Evolutionary conservation across 2,113 vertebrate genomes (phyloP).

Genomic region (Progne subis): DNA sequence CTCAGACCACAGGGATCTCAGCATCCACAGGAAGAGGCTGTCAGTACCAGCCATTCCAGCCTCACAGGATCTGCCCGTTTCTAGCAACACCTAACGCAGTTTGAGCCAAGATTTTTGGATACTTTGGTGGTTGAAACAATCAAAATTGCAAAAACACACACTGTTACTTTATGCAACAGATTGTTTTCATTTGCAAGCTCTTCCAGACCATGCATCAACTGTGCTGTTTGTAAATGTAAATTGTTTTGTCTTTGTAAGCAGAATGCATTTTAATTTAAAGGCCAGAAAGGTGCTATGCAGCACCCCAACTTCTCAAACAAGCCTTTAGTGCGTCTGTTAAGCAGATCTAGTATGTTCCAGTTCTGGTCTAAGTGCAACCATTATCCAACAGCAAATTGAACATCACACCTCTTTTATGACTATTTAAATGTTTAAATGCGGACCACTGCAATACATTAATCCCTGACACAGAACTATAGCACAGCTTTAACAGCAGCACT

Average conservation of each 20-base stretch:
- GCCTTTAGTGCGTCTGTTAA: not conserved
- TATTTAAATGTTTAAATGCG: not conserved
- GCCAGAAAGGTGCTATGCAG: not conserved
- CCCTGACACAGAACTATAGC: accelerated
- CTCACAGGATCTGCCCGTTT: not conserved
- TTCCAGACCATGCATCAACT: not conserved
- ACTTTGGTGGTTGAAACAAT: not conserved
- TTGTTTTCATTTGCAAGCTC: not conserved
- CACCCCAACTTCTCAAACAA: not conserved
- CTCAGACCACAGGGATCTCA: not conserved
- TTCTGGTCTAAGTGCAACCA: not conserved
- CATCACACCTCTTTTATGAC: not conserved
- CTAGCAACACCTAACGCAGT: not conserved
- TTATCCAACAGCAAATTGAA: not conserved
- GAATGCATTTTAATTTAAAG: not conserved
- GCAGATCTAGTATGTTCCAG: not conserved
- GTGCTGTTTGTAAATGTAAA: not conserved
- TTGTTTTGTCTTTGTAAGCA: not conserved
- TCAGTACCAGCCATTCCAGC: not conserved
- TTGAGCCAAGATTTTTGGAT: not conserved
- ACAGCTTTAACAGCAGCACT: not conserved
- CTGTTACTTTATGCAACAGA: not conserved
- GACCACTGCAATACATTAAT: not conserved
- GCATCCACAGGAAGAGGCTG: not conserved
- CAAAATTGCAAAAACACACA: not conserved